These are phyloP conservation scores for Matsumyia berberina DNA, from an alignment of 2,888 invertebrate genomes.

Conservation along the genomic window DNA sequence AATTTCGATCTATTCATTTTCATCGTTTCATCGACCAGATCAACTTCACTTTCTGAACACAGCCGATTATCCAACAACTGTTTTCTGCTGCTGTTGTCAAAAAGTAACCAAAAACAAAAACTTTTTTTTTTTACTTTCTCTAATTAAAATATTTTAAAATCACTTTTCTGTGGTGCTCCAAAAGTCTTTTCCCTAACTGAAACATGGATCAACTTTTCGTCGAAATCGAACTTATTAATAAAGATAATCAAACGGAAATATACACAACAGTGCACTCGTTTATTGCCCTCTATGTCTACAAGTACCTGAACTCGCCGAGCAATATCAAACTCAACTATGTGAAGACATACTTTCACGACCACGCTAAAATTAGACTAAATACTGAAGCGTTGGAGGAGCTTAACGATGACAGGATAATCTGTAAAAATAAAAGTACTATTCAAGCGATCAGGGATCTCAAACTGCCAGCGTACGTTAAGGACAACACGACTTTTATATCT, in stretches of 20 bases:
- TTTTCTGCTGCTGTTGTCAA: conserved; percentile 30
- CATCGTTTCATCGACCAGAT: neutral
- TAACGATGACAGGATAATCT: conserved; percentile 81
- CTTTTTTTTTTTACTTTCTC: conserved; percentile 60
- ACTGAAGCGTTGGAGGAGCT: conserved; percentile 80
- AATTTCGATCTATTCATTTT: no score
- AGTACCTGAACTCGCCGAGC: conserved; percentile 85
- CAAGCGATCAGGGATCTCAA: conserved; percentile 82
- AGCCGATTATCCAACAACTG: conserved; percentile 19
- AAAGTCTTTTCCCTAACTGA: conserved; percentile 40
- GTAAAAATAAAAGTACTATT: conserved; percentile 79
- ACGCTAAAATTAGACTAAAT: conserved; percentile 78
- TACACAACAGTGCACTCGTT: conserved; percentile 87
- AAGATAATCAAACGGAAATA: conserved; percentile 80
- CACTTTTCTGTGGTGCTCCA: conserved; percentile 19
- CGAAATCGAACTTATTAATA: conserved; percentile 81
- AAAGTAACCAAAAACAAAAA: conserved; percentile 57
- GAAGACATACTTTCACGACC: conserved; percentile 78
- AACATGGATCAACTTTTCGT: conserved; percentile 83
- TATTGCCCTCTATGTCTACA: conserved; percentile 87
- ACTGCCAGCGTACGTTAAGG: conserved; percentile 88
- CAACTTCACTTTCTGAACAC: conserved; percentile 25
- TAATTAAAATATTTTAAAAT: conserved; percentile 51
- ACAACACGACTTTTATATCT: conserved; percentile 88
- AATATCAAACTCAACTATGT: conserved; percentile 84